Base-by-base conservation (phyloP, 2,888 invertebrate genomes). In the Erpobdella octoculata region DNA sequence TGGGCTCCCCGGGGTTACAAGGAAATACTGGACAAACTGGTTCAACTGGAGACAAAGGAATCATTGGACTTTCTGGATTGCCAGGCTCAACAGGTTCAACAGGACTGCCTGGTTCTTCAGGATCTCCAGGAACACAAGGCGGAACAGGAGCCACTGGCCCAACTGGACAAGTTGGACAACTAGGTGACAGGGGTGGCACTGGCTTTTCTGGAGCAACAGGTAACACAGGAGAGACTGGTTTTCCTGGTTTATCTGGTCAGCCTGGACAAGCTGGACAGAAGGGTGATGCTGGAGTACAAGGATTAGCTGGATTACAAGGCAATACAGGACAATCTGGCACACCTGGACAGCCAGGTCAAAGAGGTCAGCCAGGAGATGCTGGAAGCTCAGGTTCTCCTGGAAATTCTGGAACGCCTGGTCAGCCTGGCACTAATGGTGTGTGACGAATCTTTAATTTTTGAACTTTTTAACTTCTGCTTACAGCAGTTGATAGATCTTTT, bases 1-100 rank as follows among this genome's bases (percentile, higher is more conserved):
- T 65, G 33, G 75, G 79, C 77, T 31, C 76, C 76, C 58, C 71
- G 25, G 71, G 72, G 25, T 46, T 62, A 33, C 37, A 41, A 28
- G 75, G 75, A 6, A 9, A 58, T 58, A 67, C 71, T 33, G 75
- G 75, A 68, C 38, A 41, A 31, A 3, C 68, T 2, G 74, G 74
- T 9, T 61, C 69, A n/a, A 33, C 65, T 6, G 71, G 71, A n/a
- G 31, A 6, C 15, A 35, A 48, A 41, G 67, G 71, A 59, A 38
- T 58, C 64, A 64, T 66, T 31, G 75, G 74, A 35, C 18, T 15
- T 8, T 25, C 21, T 28, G 76, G 76, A 25, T 67, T 48, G 58
- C 38, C 68, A 25, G 72, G 74, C 35, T 67, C 64, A 33, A 53
- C 53, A 62, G 75, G 74, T 25, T 46, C 66, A 46, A 2, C 70